Base-by-base conservation (phyloP, 1,140 invertebrate genomes). In the Lepidostoma basale region DNA sequence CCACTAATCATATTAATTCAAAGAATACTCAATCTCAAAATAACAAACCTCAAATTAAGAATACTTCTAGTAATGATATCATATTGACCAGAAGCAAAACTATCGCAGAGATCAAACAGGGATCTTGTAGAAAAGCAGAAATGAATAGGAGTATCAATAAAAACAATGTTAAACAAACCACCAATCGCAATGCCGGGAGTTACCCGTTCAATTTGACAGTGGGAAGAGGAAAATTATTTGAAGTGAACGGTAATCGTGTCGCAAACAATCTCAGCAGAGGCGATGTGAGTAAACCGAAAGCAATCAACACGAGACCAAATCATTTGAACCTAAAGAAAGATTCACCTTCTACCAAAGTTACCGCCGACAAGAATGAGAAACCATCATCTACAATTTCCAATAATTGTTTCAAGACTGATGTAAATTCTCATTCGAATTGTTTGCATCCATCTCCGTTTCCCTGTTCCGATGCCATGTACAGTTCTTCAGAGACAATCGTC, bases 401-500 rank as follows among this genome's bases (percentile, higher is more conserved):
- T 23, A 36, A 62, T 18, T 20, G 20, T 25, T 5, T 25, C n/a
- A 65, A 62, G 39, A 30, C 39, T 66, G 62, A 66, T 33, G 44
- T 28, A 9, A 66, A 62, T 58, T 25, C 56, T 10, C 25, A 40
- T 25, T 36, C 33, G 12, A 45, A 56, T 56, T 52, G 33, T 23
- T 54, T 58, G 47, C 59, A 54, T 6, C 47, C 67, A 3, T 59
- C 60, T 22, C n/a, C 23, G 10, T 73, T 73, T 47, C 67, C 68
- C 28, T 62, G 62, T 39, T 67, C 64, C 8, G 70, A 73, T 63
- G 25, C 52, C 2, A 73, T 73, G 56, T 80, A 80, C 45, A 83
- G 84, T 72, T 85, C 85, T 44, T 80, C 78, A 1, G 85, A 86
- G 73, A 85, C 84, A 20, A 77, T 86, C 14, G 81, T 85, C 0